A percentile compares a stretch with the other conserved stretches of the same genome.
phyloP scores from a whole-genome alignment of 2,113 vertebrate species.

The Muscicapa adusta region DNA sequence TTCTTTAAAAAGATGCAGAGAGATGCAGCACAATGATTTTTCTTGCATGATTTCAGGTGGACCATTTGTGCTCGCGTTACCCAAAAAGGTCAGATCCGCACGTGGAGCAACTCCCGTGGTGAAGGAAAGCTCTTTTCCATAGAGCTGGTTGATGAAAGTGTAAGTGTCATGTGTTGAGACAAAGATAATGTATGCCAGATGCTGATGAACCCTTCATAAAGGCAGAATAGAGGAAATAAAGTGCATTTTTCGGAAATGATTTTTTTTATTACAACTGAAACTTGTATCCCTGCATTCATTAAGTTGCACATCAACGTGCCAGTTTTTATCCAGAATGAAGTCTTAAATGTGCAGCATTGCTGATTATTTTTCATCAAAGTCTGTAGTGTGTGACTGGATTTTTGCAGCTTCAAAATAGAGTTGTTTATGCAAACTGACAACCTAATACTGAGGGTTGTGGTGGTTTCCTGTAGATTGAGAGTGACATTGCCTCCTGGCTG shows the following conservation, averaged over 20 bases:
- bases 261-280: constrained; percentile 17
- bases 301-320: not conserved
- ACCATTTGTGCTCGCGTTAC: constrained; percentile 92
- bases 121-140: constrained; percentile 96
- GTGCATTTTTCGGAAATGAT: not conserved
- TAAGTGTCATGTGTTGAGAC: constrained; percentile 70
- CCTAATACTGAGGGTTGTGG: not conserved
- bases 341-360: constrained; percentile 17
- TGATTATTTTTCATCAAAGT: constrained; percentile 50
- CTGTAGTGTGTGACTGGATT: constrained; percentile 32
- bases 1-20: not conserved
- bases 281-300: constrained; percentile 35
- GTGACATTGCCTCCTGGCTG: not conserved
- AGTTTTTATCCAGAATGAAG: constrained; percentile 11
- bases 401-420: constrained; percentile 31
- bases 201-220: not conserved
- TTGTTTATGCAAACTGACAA: constrained; percentile 40
- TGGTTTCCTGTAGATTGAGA: not conserved
- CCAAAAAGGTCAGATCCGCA: constrained; percentile 91
- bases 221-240: constrained; percentile 38
- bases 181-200: constrained; percentile 11
- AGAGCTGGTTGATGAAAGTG: constrained; percentile 94
- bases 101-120: constrained; percentile 96
- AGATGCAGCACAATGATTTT: not conserved
- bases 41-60: constrained; percentile 79